Conservation (phyloP, 2,797 vertebrate genomes). For the Rhincodon typus region DNA sequence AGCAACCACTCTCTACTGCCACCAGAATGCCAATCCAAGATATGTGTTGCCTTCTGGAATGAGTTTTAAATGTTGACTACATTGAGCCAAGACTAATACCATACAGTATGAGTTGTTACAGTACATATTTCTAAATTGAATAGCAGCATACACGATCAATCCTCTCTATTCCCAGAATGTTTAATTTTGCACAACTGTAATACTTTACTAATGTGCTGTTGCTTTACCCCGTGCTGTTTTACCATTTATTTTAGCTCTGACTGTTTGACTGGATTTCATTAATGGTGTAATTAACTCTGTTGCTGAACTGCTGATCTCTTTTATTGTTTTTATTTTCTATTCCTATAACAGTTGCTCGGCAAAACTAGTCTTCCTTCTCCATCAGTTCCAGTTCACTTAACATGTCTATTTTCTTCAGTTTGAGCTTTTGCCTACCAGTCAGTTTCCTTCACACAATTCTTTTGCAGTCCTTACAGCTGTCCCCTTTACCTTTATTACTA, state of each 20-base stretch:
- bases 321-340: not conserved
- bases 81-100: not conserved
- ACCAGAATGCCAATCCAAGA: not conserved
- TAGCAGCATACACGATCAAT: too few species aligned
- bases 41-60: not conserved
- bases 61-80: not conserved
- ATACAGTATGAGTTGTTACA: not conserved
- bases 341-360: not conserved
- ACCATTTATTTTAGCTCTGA: not conserved
- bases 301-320: not conserved
- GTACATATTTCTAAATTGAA: not conserved
- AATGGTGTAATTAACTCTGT: slow-evolving; percentile 4
- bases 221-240: not conserved
- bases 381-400: not conserved
- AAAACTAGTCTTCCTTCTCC: not conserved
- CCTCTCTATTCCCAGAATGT: not conserved
- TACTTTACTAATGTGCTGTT: not conserved
- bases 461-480: not conserved
- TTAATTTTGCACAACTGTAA: not conserved
- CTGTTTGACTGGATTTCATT: not conserved
- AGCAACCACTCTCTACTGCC: not conserved
- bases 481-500: not conserved
- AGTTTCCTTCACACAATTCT: not conserved
- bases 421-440: not conserved
- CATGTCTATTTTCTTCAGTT: not conserved